A percentile compares a stretch with the other conserved stretches of the same genome.
Conservation (phyloP, 2,888 invertebrate species). For the Aproaerema taeniolella region DNA sequence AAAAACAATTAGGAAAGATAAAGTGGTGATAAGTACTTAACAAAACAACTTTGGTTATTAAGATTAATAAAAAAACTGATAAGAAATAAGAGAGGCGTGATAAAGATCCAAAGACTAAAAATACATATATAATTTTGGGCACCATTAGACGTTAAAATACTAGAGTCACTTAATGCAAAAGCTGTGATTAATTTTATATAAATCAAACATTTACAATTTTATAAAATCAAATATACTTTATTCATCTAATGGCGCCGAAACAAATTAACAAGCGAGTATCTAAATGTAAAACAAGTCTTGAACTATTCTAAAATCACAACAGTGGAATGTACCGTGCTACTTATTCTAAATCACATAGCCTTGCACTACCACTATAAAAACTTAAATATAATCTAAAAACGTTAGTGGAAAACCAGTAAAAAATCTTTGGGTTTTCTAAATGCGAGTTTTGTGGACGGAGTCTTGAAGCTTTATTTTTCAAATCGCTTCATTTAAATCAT, state of each 20-base stretch:
- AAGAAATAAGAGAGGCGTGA: slow-evolving; percentile 25
- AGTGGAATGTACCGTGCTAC: slow-evolving; percentile 68
- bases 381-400: slow-evolving; percentile 27
- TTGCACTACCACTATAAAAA: slow-evolving; percentile 32
- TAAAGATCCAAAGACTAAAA: slow-evolving; percentile 26
- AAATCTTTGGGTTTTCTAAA: slow-evolving; percentile 63
- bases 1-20: slow-evolving; percentile 30
- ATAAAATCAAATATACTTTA: no score
- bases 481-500: no score
- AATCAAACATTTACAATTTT: no score
- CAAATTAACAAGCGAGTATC: slow-evolving; percentile 22
- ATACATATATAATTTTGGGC: no score
- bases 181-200: no score
- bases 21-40: no score
- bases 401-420: slow-evolving; percentile 28
- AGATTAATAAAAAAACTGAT: slow-evolving; percentile 31
- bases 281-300: slow-evolving; percentile 10
- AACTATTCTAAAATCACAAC: slow-evolving; percentile 57
- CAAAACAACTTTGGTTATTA: slow-evolving; percentile 33
- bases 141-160: no score
- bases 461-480: no score
- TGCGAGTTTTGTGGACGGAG: slow-evolving; percentile 35
- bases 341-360: slow-evolving; percentile 71
- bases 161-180: no score
- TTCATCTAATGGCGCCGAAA: no score